These are phyloP conservation scores for Nemotelus pantherinus DNA, from an alignment of 2,888 invertebrate genomes.

Conservation along the genomic window DNA sequence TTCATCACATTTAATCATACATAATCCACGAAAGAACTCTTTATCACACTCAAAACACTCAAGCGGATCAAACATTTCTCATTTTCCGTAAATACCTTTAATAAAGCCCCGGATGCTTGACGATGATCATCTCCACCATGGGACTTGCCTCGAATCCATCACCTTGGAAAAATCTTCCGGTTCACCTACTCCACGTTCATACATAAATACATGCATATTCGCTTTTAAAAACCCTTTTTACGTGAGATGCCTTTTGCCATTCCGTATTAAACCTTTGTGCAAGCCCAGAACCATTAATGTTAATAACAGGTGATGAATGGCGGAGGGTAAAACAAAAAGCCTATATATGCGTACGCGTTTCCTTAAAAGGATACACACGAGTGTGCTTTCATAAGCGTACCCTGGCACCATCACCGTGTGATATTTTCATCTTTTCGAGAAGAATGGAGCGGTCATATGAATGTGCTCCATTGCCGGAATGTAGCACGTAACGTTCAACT, in stretches of 20 bases:
- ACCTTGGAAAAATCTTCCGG: conserved; percentile 41
- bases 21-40: conserved; percentile 48
- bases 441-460: background rate
- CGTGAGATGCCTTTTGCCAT: conserved; percentile 41
- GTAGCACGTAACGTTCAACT: background rate
- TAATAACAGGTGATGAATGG: conserved; percentile 48
- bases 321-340: conserved; percentile 42
- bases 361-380: conserved; percentile 15
- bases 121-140: conserved; percentile 26
- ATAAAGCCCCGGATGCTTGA: conserved; percentile 37
- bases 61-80: conserved; percentile 47
- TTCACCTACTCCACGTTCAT: conserved; percentile 35
- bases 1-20: conserved; percentile 39
- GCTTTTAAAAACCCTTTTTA: conserved; percentile 45
- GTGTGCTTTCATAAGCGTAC: background rate
- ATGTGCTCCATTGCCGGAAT: background rate
- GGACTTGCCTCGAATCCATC: conserved; percentile 1
- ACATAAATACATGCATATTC: conserved; percentile 3
- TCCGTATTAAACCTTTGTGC: conserved; percentile 29
- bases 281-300: conserved; percentile 48
- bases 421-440: background rate
- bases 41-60: conserved; percentile 50
- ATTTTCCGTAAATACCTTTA: conserved; percentile 28
- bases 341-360: conserved; percentile 23
- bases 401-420: background rate